phyloP scores from a whole-genome alignment of 2,797 vertebrate species.

The Xiphorhynchus erythropygius region DNA sequence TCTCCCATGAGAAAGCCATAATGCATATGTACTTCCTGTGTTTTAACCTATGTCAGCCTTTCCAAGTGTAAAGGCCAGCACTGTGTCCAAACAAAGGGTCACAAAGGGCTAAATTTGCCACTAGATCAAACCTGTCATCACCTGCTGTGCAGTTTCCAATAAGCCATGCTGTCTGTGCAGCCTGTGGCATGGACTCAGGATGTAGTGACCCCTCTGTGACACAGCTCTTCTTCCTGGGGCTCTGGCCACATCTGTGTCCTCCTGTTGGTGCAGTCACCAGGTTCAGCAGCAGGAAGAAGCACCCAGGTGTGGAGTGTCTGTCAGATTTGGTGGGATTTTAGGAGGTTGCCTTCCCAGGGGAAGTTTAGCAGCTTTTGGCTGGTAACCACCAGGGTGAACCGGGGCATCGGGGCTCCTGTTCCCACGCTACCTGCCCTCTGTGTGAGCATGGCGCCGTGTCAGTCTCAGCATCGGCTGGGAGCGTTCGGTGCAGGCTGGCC shows the following conservation, averaged over 20 bases:
- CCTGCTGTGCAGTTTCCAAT: neutral
- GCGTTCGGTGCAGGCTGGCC: neutral
- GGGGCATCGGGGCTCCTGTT: fast-evolving
- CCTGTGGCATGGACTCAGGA: fast-evolving
- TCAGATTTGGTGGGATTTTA: neutral
- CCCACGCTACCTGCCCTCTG: fast-evolving
- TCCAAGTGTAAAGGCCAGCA: neutral
- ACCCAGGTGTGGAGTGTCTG: fast-evolving
- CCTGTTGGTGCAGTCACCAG: fast-evolving
- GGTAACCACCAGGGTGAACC: fast-evolving
- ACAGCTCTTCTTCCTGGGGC: neutral
- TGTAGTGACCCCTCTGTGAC: neutral
- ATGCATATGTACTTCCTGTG: neutral
- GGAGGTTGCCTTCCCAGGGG: neutral
- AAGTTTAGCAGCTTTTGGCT: neutral
- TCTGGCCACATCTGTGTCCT: neutral
- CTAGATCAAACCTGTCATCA: neutral
- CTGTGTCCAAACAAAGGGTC: neutral
- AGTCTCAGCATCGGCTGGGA: neutral
- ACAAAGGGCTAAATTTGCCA: neutral
- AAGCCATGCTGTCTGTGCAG: neutral
- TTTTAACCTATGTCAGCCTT: neutral
- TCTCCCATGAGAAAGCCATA: neutral
- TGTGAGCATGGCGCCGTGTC: fast-evolving
- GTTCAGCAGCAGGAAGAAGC: neutral